A percentile compares a stretch with the other conserved stretches of the same genome.
phyloP scores from a whole-genome alignment of 2,888 invertebrate genomes.

The Dasysyrphus albostriatus region DNA sequence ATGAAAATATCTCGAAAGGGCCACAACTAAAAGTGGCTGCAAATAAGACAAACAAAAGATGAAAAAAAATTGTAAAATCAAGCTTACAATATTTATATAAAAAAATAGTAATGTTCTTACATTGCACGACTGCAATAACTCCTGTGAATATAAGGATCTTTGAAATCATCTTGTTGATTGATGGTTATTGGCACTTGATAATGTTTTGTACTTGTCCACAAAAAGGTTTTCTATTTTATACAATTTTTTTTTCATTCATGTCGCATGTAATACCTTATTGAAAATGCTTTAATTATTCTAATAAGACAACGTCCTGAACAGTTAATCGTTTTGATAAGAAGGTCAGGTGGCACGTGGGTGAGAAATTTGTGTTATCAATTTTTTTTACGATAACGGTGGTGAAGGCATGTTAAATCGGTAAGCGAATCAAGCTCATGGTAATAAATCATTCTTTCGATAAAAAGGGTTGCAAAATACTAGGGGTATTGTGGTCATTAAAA shows the following conservation, averaged over 20 bases:
- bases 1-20: neutral
- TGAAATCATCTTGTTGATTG: slow-evolving; percentile 16
- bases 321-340: neutral
- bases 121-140: neutral
- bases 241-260: neutral
- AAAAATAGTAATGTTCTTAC: neutral
- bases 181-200: neutral
- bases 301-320: neutral
- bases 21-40: neutral
- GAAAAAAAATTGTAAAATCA: neutral
- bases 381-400: neutral
- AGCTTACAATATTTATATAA: neutral
- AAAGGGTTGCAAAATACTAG: neutral
- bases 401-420: neutral
- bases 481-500: neutral
- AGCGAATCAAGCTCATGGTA: neutral
- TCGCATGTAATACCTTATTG: neutral
- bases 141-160: neutral
- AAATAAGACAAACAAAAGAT: neutral
- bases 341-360: neutral
- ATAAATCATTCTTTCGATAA: neutral
- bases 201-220: neutral
- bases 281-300: neutral
- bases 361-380: neutral
- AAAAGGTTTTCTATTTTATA: neutral